These are phyloP conservation scores for Odobenus rosmarus DNA, from an alignment of 2,113 vertebrate species.

Conservation along the genomic window DNA sequence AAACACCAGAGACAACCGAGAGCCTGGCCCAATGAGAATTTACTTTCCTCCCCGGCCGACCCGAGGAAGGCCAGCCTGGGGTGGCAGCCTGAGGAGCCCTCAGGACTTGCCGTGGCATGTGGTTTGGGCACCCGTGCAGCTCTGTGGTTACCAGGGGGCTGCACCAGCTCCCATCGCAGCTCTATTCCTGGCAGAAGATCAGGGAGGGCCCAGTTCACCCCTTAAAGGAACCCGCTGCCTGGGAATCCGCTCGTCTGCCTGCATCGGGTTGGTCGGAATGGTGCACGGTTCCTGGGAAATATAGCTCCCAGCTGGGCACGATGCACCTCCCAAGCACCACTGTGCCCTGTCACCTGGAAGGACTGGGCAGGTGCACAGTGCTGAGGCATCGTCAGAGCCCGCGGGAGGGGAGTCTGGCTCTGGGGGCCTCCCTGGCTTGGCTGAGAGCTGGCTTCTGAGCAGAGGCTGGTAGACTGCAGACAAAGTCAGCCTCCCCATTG, in stretches of 20 bases:
- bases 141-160: neutral
- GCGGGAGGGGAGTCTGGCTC: neutral
- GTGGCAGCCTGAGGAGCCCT: neutral
- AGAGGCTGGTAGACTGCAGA: neutral
- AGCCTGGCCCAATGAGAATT: neutral
- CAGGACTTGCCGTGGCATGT: too few species aligned
- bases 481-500: too few species aligned
- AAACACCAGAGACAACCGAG: neutral
- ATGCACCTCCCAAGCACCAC: neutral
- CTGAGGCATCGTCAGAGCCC: neutral
- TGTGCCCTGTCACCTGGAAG: neutral
- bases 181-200: neutral
- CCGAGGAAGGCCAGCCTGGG: neutral
- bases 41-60: too few species aligned
- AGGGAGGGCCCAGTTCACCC: neutral
- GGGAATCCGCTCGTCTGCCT: neutral
- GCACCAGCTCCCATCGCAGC: neutral
- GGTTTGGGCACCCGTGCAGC: neutral
- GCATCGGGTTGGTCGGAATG: neutral
- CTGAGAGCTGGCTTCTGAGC: neutral
- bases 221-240: neutral
- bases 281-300: neutral
- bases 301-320: neutral
- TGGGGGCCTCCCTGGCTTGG: neutral
- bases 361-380: neutral